A percentile compares a stretch with the other conserved stretches of the same genome.
Conservation (phyloP, 2,113 vertebrate species). For the Xiphophorus couchianus region DNA sequence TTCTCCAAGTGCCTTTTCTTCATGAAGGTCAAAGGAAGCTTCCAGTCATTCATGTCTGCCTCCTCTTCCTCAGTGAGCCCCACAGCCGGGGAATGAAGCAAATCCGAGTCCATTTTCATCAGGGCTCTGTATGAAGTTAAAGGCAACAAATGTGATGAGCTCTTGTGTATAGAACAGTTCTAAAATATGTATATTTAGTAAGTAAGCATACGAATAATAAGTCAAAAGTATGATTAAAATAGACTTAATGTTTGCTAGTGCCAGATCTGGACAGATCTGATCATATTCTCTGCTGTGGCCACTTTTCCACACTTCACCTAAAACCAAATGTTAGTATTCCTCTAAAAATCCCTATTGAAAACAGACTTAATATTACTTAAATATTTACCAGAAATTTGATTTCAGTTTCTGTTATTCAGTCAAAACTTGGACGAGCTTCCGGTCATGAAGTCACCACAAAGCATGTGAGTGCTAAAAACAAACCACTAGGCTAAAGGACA, state of each 20-base stretch:
- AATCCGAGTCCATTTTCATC: slow-evolving; percentile 83
- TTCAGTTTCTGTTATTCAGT: background rate
- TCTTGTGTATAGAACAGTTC: background rate
- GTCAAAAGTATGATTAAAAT: background rate
- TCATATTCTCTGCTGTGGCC: background rate
- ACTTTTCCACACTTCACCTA: background rate
- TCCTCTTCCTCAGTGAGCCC: slow-evolving; percentile 92
- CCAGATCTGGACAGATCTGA: background rate
- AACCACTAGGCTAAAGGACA: too few relatives aligned
- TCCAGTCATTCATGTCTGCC: slow-evolving; percentile 91
- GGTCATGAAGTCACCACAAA: background rate
- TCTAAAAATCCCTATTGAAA: background rate
- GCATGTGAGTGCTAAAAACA: background rate
- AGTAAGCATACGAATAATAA: background rate
- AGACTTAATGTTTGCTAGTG: background rate
- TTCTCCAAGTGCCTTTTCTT: slow-evolving; percentile 99
- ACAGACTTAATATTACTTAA: too few relatives aligned
- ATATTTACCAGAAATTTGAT: background rate
- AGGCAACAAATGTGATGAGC: background rate
- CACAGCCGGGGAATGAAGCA: slow-evolving; percentile 87
- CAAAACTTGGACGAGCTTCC: background rate
- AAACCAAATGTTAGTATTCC: background rate
- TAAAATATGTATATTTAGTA: background rate
- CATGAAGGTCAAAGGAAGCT: slow-evolving; percentile 92
- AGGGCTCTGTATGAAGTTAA: slow-evolving; percentile 55